Evolutionary conservation across 1,140 invertebrate genomes (phyloP), one percentile per base, ranked within the genome.

Genomic region (Phymastichus coffea): DNA sequence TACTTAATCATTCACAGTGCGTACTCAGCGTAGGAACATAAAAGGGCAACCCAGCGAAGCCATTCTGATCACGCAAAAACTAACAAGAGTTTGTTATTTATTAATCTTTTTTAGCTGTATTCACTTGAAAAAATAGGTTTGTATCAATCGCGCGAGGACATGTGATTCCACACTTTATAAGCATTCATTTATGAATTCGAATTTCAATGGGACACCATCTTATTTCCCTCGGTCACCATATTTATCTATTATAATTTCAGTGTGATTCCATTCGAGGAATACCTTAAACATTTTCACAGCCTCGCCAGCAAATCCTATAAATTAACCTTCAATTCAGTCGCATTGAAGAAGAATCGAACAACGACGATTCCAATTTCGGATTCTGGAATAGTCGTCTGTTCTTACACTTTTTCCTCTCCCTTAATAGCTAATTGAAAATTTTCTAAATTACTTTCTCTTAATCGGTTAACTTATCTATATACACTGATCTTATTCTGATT

Each of bases 401-500:
- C 15, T 33, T 26, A 9, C 23, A 17, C 23, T 22, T 51, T 51
- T 63, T 54, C 38, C 35, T 44, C n/a, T 40, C 44, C n/a, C n/a
- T n/a, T n/a, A n/a, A n/a, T n/a, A n/a, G n/a, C n/a, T n/a, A n/a
- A n/a, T n/a, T n/a, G n/a, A n/a, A n/a, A n/a, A n/a, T n/a, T n/a
- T n/a, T 55, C 43, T 51, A 9, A 17, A 54, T 15, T 59, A 35
- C 33, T 23, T 19, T 56, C 26, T 61, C n/a, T 23, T 9, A n/a
- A n/a, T n/a, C n/a, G n/a, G n/a, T n/a, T n/a, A n/a, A n/a, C n/a
- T n/a, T 72, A 71, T 66, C 62, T 73, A 71, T 73, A 54, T 72
- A 73, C 71, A 73, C 52, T 60, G 62, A 61, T 66, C 49, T 63
- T 58, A 57, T 23, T 53, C 37, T 30, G 19, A 20, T 66, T 40